Evolutionary conservation across 1,140 invertebrate genomes (phyloP).

Genomic region (Bombus sibiricus): DNA sequence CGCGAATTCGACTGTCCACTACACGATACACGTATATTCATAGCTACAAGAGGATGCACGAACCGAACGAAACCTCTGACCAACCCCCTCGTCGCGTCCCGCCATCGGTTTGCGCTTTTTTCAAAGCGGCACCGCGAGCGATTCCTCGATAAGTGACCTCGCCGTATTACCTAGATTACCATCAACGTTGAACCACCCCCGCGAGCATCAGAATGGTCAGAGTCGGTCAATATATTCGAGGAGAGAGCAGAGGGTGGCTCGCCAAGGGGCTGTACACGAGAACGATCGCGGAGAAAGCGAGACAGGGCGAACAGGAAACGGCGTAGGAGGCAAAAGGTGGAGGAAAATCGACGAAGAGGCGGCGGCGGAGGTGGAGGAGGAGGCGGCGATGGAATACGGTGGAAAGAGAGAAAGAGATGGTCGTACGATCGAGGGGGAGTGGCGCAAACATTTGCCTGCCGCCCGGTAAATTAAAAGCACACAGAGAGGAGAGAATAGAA

Average conservation of each 20-base stretch:
- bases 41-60: not conserved
- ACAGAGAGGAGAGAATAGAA: conserved; percentile 80
- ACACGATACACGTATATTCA: not conserved
- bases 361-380: conserved; percentile 48
- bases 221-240: conserved; percentile 76
- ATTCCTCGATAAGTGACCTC: conserved; percentile 65
- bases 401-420: conserved; percentile 70
- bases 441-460: conserved; percentile 83
- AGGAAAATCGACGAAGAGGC: conserved; percentile 46
- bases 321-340: conserved; percentile 52
- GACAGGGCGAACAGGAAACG: conserved; percentile 45
- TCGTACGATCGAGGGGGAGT: conserved; percentile 81
- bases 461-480: conserved; percentile 83
- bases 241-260: conserved; percentile 47
- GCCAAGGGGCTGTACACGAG: conserved; percentile 45
- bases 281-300: conserved; percentile 48
- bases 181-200: conserved; percentile 49
- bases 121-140: conserved; percentile 11
- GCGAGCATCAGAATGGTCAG: conserved; percentile 65
- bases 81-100: not conserved
- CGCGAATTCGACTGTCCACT: not conserved
- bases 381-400: conserved; percentile 42
- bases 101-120: conserved; percentile 18
- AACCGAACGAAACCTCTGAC: not conserved
- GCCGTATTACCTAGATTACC: conserved; percentile 72